A percentile compares a stretch with the other conserved stretches of the same genome.
phyloP scores from a whole-genome alignment of 1,140 invertebrate species.

The Drosophila kanapiae region DNA sequence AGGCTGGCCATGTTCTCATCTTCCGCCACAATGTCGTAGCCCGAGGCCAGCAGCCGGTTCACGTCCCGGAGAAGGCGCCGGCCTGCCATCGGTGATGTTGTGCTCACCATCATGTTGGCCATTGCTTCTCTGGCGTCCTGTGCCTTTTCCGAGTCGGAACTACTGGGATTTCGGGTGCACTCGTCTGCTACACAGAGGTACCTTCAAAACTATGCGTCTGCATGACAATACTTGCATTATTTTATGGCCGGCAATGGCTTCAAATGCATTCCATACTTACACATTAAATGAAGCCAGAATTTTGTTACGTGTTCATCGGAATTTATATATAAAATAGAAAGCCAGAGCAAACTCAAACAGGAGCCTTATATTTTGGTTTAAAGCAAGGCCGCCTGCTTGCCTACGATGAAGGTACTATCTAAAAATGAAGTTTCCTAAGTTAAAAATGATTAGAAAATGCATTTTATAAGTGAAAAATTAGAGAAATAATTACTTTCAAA shows the following conservation, averaged over 20 bases:
- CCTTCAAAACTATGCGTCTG: conserved; percentile 71
- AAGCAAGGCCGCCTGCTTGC: neutral
- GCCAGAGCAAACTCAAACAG: conserved; percentile 42
- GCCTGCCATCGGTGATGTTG: conserved; percentile 99
- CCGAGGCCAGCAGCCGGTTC: conserved; percentile 99
- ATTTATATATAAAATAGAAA: conserved; percentile 32
- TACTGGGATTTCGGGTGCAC: conserved; percentile 71
- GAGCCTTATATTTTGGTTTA: neutral
- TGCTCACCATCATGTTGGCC: conserved; percentile 86
- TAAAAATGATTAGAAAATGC: too few species aligned
- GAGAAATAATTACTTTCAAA: too few species aligned
- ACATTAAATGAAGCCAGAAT: conserved; percentile 72
- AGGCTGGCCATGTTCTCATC: conserved; percentile 99
- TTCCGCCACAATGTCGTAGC: conserved; percentile 99
- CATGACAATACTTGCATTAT: neutral
- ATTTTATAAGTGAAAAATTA: too few species aligned
- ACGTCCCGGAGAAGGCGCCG: conserved; percentile 99
- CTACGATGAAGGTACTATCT: neutral
- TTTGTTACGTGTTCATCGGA: conserved; percentile 64
- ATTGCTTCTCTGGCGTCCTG: conserved; percentile 55
- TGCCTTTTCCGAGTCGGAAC: conserved; percentile 57
- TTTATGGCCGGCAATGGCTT: too few species aligned
- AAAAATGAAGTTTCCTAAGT: too few species aligned
- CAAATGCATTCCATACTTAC: conserved; percentile 43
- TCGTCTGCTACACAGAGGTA: conserved; percentile 72